These are phyloP conservation scores for Hippoglossus stenolepis DNA, from an alignment of 2,113 vertebrate species.

Conservation along the genomic window DNA sequence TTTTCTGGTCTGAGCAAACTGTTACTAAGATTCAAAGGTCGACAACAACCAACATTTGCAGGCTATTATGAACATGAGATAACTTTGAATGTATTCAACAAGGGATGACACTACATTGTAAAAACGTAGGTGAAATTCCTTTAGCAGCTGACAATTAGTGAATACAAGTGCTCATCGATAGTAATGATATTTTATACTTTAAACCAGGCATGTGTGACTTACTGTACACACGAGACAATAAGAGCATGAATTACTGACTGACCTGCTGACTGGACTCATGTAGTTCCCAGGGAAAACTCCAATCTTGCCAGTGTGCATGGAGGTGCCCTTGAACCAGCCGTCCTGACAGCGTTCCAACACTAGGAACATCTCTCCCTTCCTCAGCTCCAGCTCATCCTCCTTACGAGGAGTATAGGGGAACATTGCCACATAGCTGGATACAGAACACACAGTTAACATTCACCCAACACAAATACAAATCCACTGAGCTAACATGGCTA, in stretches of 20 bases:
- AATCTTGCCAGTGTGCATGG: conserved; percentile 98
- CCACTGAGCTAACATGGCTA: background rate
- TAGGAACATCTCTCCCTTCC: conserved; percentile 98
- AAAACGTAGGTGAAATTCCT: background rate
- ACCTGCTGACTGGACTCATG: conserved; percentile 95
- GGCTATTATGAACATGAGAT: too few relatives aligned
- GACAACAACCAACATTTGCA: too few relatives aligned
- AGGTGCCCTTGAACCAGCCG: conserved; percentile 99
- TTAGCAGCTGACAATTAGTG: background rate
- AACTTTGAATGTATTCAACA: background rate
- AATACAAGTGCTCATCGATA: background rate
- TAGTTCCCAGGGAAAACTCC: conserved; percentile 99
- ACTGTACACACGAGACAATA: background rate
- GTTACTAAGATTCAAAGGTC: too few relatives aligned
- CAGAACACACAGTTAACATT: conserved; percentile 5
- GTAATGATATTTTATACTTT: too few relatives aligned
- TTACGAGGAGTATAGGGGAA: conserved; percentile 96
- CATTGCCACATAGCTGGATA: conserved; percentile 87
- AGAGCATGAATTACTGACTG: conserved; percentile 38
- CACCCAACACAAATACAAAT: background rate
- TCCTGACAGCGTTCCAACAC: conserved; percentile 98
- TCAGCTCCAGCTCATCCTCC: conserved; percentile 95
- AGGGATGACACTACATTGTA: background rate
- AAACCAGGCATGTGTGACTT: too few relatives aligned
- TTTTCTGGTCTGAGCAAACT: background rate